Evolutionary conservation across 2,888 invertebrate genomes (phyloP).

Genomic region (Lottia scabra): DNA sequence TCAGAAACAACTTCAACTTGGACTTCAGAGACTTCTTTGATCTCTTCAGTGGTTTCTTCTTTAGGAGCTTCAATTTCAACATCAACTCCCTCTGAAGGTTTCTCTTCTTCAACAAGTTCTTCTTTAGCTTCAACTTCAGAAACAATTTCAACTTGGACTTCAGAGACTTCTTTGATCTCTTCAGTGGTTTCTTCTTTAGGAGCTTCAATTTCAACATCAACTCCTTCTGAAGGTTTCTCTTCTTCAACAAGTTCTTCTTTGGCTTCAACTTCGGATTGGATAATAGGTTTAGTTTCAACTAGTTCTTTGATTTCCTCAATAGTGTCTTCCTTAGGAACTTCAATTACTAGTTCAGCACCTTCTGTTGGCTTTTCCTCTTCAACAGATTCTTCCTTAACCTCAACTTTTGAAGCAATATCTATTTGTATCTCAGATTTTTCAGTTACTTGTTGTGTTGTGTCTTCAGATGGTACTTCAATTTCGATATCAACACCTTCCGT

Average conservation of each 20-base stretch:
- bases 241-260: conserved; percentile 24
- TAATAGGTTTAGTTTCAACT: neutral
- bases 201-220: conserved; percentile 19
- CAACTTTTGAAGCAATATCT: conserved; percentile 23
- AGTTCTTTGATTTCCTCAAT: conserved; percentile 22
- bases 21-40: conserved; percentile 12
- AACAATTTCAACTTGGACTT: conserved; percentile 8
- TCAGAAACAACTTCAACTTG: conserved; percentile 24
- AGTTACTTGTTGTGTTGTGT: conserved; percentile 26
- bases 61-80: conserved; percentile 24
- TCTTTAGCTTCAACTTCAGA: conserved; percentile 7
- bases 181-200: conserved; percentile 19
- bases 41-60: conserved; percentile 27
- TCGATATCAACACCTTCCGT: conserved; percentile 22
- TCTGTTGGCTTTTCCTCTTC: conserved; percentile 33
- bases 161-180: conserved; percentile 17
- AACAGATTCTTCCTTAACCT: conserved; percentile 29
- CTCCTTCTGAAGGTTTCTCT: conserved; percentile 15
- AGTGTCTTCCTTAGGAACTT: conserved; percentile 21
- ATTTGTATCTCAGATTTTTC: conserved; percentile 26
- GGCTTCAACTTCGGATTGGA: conserved; percentile 25
- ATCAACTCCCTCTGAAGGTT: conserved; percentile 13
- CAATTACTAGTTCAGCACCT: conserved; percentile 11
- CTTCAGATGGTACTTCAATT: conserved; percentile 27
- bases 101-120: conserved; percentile 11